Base-by-base conservation (phyloP, 1,140 invertebrate genomes). In the Diabrotica undecimpunctata region DNA sequence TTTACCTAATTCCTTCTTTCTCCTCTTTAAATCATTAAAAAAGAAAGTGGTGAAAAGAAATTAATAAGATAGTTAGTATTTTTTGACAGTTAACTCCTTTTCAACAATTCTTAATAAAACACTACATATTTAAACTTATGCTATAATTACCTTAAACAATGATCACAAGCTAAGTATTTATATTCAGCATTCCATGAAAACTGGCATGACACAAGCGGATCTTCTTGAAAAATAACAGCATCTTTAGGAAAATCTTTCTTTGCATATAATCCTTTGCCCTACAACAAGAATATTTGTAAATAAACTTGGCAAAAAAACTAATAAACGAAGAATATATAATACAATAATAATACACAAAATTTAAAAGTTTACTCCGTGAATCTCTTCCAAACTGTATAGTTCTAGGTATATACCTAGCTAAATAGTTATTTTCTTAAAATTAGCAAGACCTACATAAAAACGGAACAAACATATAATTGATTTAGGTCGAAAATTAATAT, bases 141-240 rank as follows among this genome's bases (percentile, higher is more conserved):
- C 51, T 55, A 50, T 13, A 65, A 51, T 76, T 79, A 88, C 83
- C 86, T 85, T 82, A 98, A 85, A 77, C 96, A 98, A 80, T 92
- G 88, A 75, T 97, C 90, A 81, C 96, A 98, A 0, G 95, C 92
- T 70, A 86, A 79, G 79, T 98, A 98, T 70, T 89, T 87, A 79
- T 94, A 97, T 0, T 88, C 83, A 54, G 86, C 83, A 83, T 98
- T 98, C 95, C 95, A 98, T 4, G 92, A 85, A 82, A 96, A 97
- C 79, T 98, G 96, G 77, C 88, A 90, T 37, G 89, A 91, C 6
- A 97, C 88, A 46, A 98, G 75, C 1, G 96, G 95, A 62, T 86
- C 85, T 78, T 98, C 96, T 79, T 90, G 87, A 66, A 98, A 88
- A 57, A 98, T 91, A 12, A 89, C 80, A 73, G 95, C 91, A 0